A percentile compares a stretch with the other conserved stretches of the same genome.
Evolutionary conservation across 2,888 invertebrate genomes (phyloP).

Genomic region (Coelinius sp.): DNA sequence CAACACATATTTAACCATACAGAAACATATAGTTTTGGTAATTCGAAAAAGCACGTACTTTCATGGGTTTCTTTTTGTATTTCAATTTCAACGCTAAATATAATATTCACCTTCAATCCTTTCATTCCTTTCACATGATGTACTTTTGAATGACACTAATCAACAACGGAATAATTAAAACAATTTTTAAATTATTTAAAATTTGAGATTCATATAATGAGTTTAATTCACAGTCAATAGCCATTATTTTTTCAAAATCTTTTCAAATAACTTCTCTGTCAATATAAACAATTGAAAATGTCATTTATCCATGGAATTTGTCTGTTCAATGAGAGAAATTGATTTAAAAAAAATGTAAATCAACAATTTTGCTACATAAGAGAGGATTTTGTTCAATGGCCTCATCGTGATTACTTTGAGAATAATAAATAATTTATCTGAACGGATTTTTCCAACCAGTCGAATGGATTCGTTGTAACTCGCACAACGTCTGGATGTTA

Average conservation of each 20-base stretch:
- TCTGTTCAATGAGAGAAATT: neutral
- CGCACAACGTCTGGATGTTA: conserved; percentile 11
- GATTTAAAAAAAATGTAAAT: neutral
- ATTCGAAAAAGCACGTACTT: conserved; percentile 68
- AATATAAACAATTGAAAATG: no score
- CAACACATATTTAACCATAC: neutral
- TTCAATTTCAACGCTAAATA: conserved; percentile 65
- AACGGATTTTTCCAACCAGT: neutral
- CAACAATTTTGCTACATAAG: neutral
- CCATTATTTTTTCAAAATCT: no score
- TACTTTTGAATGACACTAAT: conserved; percentile 54
- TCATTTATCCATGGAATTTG: no score
- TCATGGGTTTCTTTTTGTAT: conserved; percentile 69
- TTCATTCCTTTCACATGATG: conserved; percentile 37
- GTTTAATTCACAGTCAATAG: no score
- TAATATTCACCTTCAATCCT: conserved; percentile 54
- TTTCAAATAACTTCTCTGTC: no score
- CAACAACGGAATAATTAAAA: conserved; percentile 60
- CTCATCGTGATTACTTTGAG: neutral
- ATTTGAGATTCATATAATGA: no score
- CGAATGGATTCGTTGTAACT: conserved; percentile 12
- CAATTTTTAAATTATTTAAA: conserved; percentile 24
- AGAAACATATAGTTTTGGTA: conserved; percentile 36
- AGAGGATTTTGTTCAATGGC: neutral
- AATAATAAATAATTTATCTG: neutral